A percentile compares a stretch with the other conserved stretches of the same genome.
These are phyloP conservation scores for Gastracanthus pulcherrimus DNA, from an alignment of 2,888 invertebrate genomes.

Conservation along the genomic window DNA sequence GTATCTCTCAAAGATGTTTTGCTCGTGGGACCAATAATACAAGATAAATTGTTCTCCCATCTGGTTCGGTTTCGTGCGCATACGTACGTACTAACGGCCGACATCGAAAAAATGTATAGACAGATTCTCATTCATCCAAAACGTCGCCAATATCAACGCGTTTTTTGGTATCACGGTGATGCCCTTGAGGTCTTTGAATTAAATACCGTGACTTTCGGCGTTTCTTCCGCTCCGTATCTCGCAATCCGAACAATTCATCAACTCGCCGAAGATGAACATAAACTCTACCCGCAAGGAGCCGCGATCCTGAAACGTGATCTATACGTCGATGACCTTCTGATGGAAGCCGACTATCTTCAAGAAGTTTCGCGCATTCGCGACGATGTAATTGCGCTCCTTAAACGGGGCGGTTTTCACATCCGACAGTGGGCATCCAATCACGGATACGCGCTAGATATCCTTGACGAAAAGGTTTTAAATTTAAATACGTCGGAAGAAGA, in stretches of 20 bases:
- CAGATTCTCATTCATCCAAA: conserved; percentile 32
- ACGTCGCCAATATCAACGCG: conserved; percentile 49
- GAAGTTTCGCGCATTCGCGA: neutral
- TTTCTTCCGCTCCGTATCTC: conserved; percentile 53
- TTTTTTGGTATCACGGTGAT: conserved; percentile 47
- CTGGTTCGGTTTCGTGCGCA: conserved; percentile 26
- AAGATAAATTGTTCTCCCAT: neutral
- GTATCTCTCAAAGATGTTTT: too few relatives aligned
- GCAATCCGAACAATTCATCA: conserved; percentile 53
- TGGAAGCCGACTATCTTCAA: neutral
- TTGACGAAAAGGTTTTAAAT: conserved; percentile 6
- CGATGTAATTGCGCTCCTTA: neutral
- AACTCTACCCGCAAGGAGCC: neutral
- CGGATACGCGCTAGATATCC: neutral
- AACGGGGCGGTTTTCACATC: neutral
- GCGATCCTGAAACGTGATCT: neutral
- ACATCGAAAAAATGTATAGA: conserved; percentile 37
- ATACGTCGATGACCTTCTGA: conserved; percentile 8
- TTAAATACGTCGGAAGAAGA: conserved; percentile 5
- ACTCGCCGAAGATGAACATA: conserved; percentile 32
- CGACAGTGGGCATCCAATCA: conserved; percentile 7
- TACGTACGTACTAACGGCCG: conserved; percentile 42
- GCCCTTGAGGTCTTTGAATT: conserved; percentile 17
- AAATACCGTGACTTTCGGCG: conserved; percentile 57
- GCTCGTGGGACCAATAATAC: neutral